These are phyloP conservation scores for Pelusios castaneus DNA, from an alignment of 2,113 vertebrate species.

Conservation along the genomic window DNA sequence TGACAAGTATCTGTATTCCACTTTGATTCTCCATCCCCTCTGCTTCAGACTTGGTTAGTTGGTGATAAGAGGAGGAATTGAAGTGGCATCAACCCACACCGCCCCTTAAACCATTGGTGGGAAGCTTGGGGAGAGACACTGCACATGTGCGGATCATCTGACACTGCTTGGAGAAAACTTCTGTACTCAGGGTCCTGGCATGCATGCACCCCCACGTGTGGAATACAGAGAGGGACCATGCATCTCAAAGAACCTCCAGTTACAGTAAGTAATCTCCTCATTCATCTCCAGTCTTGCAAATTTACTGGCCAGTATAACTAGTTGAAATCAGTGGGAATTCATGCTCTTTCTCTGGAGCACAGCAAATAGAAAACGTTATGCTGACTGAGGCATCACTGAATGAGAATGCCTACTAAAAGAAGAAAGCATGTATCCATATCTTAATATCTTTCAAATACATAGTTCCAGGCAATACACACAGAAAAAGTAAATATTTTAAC, in stretches of 20 bases:
- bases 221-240: neutral
- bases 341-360: neutral
- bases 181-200: neutral
- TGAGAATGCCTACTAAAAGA: neutral
- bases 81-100: no score
- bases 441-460: neutral
- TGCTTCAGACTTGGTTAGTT: neutral
- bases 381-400: neutral
- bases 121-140: neutral
- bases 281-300: neutral
- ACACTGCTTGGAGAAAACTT: neutral
- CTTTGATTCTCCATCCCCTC: neutral
- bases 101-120: no score
- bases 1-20: no score
- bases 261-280: neutral
- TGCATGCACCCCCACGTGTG: neutral
- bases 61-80: no score
- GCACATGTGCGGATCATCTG: neutral
- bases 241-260: neutral
- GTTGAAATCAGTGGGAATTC: conserved; percentile 11
- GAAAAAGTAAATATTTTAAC: neutral
- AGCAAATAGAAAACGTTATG: neutral
- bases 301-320: neutral
- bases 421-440: neutral
- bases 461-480: rapidly evolving